Conservation (phyloP, 1,140 invertebrate genomes). For the Caerostris extrusa region DNA sequence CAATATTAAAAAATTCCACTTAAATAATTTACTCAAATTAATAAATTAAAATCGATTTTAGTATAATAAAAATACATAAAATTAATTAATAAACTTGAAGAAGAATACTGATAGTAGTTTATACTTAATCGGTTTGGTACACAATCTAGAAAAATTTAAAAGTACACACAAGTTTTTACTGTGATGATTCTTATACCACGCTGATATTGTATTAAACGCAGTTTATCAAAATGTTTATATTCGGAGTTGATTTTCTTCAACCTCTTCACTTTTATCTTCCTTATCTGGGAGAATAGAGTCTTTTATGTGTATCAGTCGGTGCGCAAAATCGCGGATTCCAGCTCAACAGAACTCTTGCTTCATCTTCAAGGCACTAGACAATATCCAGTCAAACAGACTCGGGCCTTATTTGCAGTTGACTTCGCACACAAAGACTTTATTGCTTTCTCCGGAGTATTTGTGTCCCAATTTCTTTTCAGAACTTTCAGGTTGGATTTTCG, state of each 20-base stretch:
- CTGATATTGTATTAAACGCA: background rate
- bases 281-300: conserved; percentile 38
- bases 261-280: conserved; percentile 48
- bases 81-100: no score
- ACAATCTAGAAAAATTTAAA: no score
- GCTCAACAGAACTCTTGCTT: conserved; percentile 38
- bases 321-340: conserved; percentile 21
- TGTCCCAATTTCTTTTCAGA: conserved; percentile 40
- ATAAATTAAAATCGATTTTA: no score
- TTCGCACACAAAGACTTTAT: conserved; percentile 66
- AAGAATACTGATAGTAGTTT: no score
- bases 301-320: conserved; percentile 39
- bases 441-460: conserved; percentile 66
- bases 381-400: conserved; percentile 58
- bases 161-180: background rate
- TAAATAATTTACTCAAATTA: no score
- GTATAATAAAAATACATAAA: no score
- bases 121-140: no score
- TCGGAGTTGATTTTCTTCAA: background rate
- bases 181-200: background rate
- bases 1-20: no score
- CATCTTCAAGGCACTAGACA: conserved; percentile 49
- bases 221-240: conserved; percentile 54
- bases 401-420: conserved; percentile 65
- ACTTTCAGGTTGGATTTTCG: conserved; percentile 63